These are phyloP conservation scores for Onthophagus sagittarius DNA, from an alignment of 2,888 invertebrate species.

Conservation along the genomic window DNA sequence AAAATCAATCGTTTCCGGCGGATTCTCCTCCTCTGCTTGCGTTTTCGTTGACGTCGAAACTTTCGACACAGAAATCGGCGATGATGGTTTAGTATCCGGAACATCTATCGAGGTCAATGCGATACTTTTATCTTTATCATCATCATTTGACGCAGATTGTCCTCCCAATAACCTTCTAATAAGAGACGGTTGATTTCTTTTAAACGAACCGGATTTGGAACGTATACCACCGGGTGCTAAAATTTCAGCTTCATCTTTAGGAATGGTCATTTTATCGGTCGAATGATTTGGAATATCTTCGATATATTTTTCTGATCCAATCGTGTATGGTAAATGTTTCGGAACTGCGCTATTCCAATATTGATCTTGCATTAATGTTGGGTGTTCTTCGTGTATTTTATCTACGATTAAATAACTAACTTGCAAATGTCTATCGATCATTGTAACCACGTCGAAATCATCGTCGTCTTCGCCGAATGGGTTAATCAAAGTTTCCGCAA, in stretches of 20 bases:
- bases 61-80: not conserved
- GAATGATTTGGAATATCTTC: slow-evolving; percentile 82
- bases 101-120: slow-evolving; percentile 13
- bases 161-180: slow-evolving; percentile 17
- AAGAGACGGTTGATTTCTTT: slow-evolving; percentile 16
- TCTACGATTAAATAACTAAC: slow-evolving; percentile 87
- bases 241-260: slow-evolving; percentile 56
- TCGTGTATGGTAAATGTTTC: slow-evolving; percentile 76
- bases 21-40: slow-evolving; percentile 7
- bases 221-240: slow-evolving; percentile 31
- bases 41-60: not conserved
- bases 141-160: slow-evolving; percentile 1
- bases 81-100: not conserved
- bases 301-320: slow-evolving; percentile 75
- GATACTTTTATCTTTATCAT: not conserved
- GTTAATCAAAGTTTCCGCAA: slow-evolving; percentile 85
- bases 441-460: slow-evolving; percentile 88
- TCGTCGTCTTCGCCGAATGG: slow-evolving; percentile 89
- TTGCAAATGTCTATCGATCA: slow-evolving; percentile 83
- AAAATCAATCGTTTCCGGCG: slow-evolving; percentile 31
- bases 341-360: slow-evolving; percentile 69
- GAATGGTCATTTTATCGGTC: slow-evolving; percentile 73
- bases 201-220: slow-evolving; percentile 7
- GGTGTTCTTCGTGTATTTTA: slow-evolving; percentile 89
- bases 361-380: slow-evolving; percentile 77